These are phyloP conservation scores for Phocides pigmalion DNA, from an alignment of 1,140 invertebrate species.

Conservation along the genomic window DNA sequence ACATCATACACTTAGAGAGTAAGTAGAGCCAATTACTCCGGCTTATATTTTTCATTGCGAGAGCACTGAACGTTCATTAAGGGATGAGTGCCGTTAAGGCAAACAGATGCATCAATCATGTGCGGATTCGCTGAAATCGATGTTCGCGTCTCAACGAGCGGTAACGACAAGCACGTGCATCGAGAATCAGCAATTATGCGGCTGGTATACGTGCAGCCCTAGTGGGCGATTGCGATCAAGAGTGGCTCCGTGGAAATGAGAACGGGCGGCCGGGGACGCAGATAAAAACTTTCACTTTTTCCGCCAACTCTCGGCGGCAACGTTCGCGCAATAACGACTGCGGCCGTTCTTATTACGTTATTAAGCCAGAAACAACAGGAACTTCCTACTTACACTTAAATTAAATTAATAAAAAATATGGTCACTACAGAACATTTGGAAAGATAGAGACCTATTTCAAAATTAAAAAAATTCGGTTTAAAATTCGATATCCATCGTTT, in stretches of 20 bases:
- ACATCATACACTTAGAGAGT: neutral
- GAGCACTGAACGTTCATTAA: slow-evolving; percentile 19
- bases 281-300: slow-evolving; percentile 81
- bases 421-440: neutral
- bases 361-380: slow-evolving; percentile 48
- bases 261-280: slow-evolving; percentile 66
- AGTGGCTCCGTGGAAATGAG: slow-evolving; percentile 69
- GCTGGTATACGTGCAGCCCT: slow-evolving; percentile 53
- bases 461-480: too few relatives aligned
- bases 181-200: slow-evolving; percentile 54
- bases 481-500: too few relatives aligned
- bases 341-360: slow-evolving; percentile 61
- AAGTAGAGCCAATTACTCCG: slow-evolving; percentile 20
- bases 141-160: slow-evolving; percentile 17
- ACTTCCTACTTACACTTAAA: slow-evolving; percentile 22
- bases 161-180: slow-evolving; percentile 42
- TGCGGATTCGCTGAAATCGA: slow-evolving; percentile 27
- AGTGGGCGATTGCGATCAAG: slow-evolving; percentile 64
- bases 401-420: slow-evolving; percentile 18
- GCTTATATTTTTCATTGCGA: slow-evolving; percentile 16
- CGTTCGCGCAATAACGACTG: slow-evolving; percentile 65
- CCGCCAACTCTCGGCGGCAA: slow-evolving; percentile 65
- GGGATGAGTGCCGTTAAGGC: slow-evolving; percentile 19
- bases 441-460: too few relatives aligned
- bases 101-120: slow-evolving; percentile 26